These are phyloP conservation scores for Coreius guichenoti DNA, from an alignment of 2,797 vertebrate genomes.

Conservation along the genomic window DNA sequence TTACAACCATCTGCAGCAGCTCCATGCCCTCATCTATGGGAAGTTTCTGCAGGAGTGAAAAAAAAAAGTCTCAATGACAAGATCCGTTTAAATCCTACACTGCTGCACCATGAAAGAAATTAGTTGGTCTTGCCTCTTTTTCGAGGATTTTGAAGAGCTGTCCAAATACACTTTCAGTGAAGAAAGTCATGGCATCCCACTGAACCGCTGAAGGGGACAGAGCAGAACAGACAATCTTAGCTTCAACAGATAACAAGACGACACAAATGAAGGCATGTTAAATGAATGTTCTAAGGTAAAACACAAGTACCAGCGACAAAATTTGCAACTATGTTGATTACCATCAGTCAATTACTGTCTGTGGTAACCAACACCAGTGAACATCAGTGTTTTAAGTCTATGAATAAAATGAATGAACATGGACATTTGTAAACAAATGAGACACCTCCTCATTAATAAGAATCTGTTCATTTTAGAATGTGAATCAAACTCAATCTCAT, in stretches of 20 bases:
- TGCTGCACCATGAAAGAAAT: background rate
- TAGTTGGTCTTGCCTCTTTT: slow-evolving; percentile 81
- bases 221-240: slow-evolving; percentile 84
- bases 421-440: slow-evolving; percentile 2
- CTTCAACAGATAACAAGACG: slow-evolving; percentile 61
- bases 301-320: background rate
- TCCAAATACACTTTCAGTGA: slow-evolving; percentile 88
- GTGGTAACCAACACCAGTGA: background rate
- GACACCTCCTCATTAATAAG: background rate
- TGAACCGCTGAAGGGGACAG: slow-evolving; percentile 90
- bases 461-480: background rate
- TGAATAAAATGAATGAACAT: background rate
- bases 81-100: background rate
- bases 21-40: slow-evolving; percentile 89
- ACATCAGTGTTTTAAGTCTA: background rate
- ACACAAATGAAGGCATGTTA: background rate
- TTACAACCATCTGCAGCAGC: slow-evolving; percentile 88
- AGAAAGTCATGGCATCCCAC: slow-evolving; percentile 97
- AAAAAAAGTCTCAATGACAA: background rate
- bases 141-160: slow-evolving; percentile 87
- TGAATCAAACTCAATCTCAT: background rate
- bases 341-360: background rate
- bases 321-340: background rate
- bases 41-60: slow-evolving; percentile 76
- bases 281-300: background rate